Conservation (phyloP, 2,113 vertebrate species). For the Pseudolaguvia tuberculata region DNA sequence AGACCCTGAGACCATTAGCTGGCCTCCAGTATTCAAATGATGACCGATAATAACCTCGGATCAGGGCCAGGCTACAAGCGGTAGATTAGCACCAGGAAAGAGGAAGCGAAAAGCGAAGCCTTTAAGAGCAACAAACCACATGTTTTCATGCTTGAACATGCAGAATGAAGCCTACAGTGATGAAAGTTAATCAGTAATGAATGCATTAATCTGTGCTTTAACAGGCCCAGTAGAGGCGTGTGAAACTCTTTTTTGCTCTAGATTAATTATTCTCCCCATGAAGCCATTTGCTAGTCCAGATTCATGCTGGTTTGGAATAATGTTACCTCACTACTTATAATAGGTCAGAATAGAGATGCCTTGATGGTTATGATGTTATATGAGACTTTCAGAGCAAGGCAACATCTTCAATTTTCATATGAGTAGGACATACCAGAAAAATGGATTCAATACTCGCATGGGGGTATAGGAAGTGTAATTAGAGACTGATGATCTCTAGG, state of each 20-base stretch:
- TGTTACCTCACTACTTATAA: conserved; percentile 11
- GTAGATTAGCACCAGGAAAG: conserved; percentile 1
- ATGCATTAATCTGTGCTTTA: conserved; percentile 38
- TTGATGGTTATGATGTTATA: conserved; percentile 19
- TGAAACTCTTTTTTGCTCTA: conserved; percentile 9
- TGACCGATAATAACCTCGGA: conserved; percentile 44
- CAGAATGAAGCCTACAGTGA: conserved; percentile 13
- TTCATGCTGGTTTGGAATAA: conserved; percentile 24
- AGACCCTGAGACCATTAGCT: conserved; percentile 27
- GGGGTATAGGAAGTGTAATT: not conserved
- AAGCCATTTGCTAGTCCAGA: conserved; percentile 19
- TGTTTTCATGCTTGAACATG: conserved; percentile 6
- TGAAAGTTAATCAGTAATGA: conserved; percentile 34
- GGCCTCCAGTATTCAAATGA: conserved; percentile 19
- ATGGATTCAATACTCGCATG: not conserved
- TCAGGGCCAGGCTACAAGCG: conserved; percentile 1
- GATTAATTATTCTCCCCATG: conserved; percentile 36
- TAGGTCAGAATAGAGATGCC: conserved; percentile 2
- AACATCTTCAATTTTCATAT: conserved; percentile 20
- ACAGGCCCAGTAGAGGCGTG: conserved; percentile 11
- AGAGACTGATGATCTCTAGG: not conserved
- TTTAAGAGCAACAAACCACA: conserved; percentile 31
- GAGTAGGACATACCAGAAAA: not conserved
- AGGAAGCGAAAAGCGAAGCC: conserved; percentile 18
- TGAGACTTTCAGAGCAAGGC: conserved; percentile 20